phyloP scores from a whole-genome alignment of 1,140 invertebrate genomes.

The Leucophenga varia region DNA sequence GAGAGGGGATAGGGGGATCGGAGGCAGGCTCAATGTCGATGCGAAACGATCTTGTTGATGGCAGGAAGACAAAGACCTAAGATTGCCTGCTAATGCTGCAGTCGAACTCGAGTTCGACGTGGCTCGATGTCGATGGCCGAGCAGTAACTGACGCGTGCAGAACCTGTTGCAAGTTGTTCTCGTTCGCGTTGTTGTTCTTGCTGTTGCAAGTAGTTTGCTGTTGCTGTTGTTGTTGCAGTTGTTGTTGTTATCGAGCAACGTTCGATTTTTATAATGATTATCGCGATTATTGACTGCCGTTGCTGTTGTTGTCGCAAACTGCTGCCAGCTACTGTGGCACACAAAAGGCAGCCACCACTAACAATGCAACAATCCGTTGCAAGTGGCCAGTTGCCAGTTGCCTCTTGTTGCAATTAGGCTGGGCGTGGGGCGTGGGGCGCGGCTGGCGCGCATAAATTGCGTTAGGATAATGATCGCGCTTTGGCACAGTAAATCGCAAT shows the following conservation, averaged over 20 bases:
- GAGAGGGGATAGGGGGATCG: constrained; percentile 3
- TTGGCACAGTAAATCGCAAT: constrained; percentile 51
- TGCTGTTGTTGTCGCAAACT: constrained; percentile 5
- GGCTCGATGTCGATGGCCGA: constrained; percentile 4
- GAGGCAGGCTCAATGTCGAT: constrained; percentile 26
- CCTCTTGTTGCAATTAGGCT: constrained; percentile 43
- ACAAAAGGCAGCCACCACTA: too few relatives aligned
- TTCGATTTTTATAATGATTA: constrained; percentile 44
- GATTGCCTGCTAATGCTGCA: constrained; percentile 38
- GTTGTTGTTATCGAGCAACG: constrained; percentile 16
- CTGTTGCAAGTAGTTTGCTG: constrained; percentile 3
- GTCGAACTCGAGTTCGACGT: constrained; percentile 13
- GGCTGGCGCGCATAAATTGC: constrained; percentile 50
- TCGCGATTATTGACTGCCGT: constrained; percentile 34
- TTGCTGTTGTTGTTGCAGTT: constrained; percentile 4
- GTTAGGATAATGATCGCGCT: constrained; percentile 55
- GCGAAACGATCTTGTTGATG: constrained; percentile 48
- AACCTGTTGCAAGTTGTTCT: constrained; percentile 34
- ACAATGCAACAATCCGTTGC: too few relatives aligned
- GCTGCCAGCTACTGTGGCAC: constrained; percentile 23
- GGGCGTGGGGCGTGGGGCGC: constrained; percentile 32
- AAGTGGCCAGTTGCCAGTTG: constrained; percentile 18
- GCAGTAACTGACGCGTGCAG: constrained; percentile 34
- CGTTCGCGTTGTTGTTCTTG: too few relatives aligned
- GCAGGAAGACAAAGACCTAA: constrained; percentile 50